Evolutionary conservation across 2,797 vertebrate genomes (phyloP).

Genomic region (Tokudaia tokunoshimensis): DNA sequence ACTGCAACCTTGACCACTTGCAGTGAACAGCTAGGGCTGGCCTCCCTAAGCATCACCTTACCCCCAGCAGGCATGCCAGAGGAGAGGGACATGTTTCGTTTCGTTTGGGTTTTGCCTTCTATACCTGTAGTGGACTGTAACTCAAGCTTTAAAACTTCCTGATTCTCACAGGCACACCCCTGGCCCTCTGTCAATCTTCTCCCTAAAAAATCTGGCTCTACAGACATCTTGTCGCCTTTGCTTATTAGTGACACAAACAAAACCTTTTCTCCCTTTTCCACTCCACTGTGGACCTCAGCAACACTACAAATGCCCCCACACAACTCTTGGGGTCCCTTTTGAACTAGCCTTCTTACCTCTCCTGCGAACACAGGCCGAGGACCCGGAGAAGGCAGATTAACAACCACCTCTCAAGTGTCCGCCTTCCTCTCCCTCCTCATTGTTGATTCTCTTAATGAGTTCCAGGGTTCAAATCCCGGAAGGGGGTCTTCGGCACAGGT

Average conservation of each 20-base stretch:
- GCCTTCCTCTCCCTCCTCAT: background rate
- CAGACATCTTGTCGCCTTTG: background rate
- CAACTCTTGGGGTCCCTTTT: background rate
- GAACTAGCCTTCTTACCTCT: background rate
- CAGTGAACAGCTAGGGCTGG: background rate
- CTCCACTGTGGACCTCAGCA: background rate
- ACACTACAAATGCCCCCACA: background rate
- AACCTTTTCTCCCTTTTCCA: background rate
- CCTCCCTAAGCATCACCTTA: background rate
- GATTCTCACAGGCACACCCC: background rate
- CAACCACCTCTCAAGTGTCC: background rate
- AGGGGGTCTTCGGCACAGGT: background rate
- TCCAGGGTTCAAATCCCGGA: background rate
- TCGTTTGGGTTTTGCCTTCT: background rate
- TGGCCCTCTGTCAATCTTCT: background rate
- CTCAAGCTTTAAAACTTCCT: background rate
- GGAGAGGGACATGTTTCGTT: background rate
- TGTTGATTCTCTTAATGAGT: background rate
- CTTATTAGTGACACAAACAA: background rate
- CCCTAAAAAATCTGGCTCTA: background rate
- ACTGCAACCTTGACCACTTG: background rate
- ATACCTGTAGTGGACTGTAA: too few relatives aligned
- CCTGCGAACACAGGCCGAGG: background rate
- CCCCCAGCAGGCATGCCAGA: background rate
- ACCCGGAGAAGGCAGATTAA: too few relatives aligned